Percentiles rank a stretch among this genome's conserved stretches.
These are phyloP conservation scores for Trogon surrucura DNA, from an alignment of 2,113 vertebrate genomes.

Conservation along the genomic window DNA sequence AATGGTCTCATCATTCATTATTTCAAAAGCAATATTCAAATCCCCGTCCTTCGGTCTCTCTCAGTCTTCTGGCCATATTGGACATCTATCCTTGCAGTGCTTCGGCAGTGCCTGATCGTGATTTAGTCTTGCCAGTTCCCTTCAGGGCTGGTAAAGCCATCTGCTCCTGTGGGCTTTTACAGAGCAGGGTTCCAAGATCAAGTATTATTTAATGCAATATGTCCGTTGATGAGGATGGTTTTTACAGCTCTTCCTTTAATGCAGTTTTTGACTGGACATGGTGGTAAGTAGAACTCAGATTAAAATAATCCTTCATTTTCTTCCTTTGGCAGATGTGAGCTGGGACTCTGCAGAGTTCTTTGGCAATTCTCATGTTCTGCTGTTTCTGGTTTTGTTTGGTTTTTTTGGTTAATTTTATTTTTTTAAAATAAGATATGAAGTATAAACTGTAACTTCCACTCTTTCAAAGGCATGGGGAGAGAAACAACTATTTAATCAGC, in stretches of 20 bases:
- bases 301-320: constrained; percentile 36
- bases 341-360: not conserved
- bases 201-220: constrained; percentile 55
- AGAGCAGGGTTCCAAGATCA: constrained; percentile 50
- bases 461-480: not conserved
- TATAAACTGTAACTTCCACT: not conserved
- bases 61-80: not conserved
- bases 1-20: not conserved
- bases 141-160: constrained; percentile 53
- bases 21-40: not conserved
- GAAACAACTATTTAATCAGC: not conserved
- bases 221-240: constrained; percentile 36
- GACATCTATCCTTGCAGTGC: not conserved
- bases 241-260: constrained; percentile 43
- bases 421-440: not conserved
- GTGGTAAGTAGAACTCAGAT: constrained; percentile 57
- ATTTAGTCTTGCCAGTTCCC: constrained; percentile 45
- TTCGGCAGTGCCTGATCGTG: not conserved
- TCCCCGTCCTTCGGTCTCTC: not conserved
- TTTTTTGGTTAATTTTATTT: not conserved
- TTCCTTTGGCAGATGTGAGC: not conserved
- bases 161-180: constrained; percentile 58
- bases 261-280: constrained; percentile 17
- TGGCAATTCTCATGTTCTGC: not conserved
- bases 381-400: not conserved